Evolutionary conservation across 1,140 invertebrate species (phyloP), one percentile per base, ranked within the genome.

Genomic region (Cyclargus thomasi): DNA sequence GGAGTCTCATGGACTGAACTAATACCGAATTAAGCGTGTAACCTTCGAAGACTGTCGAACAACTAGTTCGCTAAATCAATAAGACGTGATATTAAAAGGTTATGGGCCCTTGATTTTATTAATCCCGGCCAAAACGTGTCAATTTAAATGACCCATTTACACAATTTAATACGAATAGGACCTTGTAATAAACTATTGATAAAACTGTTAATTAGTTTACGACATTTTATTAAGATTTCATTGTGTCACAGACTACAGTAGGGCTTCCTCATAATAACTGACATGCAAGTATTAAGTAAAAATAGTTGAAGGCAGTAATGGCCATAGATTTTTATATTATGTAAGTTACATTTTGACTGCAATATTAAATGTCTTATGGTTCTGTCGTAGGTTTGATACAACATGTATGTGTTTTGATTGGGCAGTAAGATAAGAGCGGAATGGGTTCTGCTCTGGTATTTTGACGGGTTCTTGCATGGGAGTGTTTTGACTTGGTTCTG

Each of bases 121-220:
- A 65, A 53, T 64, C 36, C n/a, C 16, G 20, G 10, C 62, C 53
- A 64, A 18, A 18, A 23, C n/a, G 20, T 16, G 35, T 16, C 63
- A 17, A 68, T 67, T 67, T 29, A 8, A 55, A 53, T n/a, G 35
- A 62, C 35, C 65, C 53, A 67, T 64, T 70, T 67, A 70, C 65
- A 67, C 63, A 69, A 55, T 65, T 67, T 8, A 64, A 35, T 70
- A 70, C 69, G 64, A 70, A 73, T 68, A 73, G 67, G 69, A 68
- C 72, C 72, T 73, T 73, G 67, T 70, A 47, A 66, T 55, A 67
- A 68, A 16, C 16, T 55, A 55, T 55, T 55, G 53, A 55, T 55
- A 55, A 55, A 55, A 55, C n/a, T 18, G 0, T n/a, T 6, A 20
- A 59, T 20, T 20, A 22, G 55, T 59, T 59, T 59, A 59, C 55